phyloP scores from a whole-genome alignment of 2,797 vertebrate genomes.

The Propithecus perrieri region DNA sequence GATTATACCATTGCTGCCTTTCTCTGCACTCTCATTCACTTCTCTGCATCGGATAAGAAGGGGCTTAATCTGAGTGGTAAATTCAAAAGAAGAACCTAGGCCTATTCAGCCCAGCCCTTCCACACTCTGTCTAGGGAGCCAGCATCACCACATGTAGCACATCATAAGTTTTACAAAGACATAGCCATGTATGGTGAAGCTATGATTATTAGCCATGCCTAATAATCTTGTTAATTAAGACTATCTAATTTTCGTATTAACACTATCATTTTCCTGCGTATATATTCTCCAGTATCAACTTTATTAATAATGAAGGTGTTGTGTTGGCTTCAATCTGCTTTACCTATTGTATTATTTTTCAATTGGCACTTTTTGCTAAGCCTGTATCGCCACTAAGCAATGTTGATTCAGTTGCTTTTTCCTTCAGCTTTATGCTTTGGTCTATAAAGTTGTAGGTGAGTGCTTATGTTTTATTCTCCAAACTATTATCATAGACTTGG shows the following conservation, averaged over 20 bases:
- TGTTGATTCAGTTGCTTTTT: background rate
- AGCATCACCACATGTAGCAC: background rate
- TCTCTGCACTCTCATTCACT: background rate
- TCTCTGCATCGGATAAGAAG: background rate
- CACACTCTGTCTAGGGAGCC: background rate
- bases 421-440: background rate
- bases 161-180: background rate
- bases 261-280: background rate
- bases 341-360: background rate
- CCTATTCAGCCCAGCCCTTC: background rate
- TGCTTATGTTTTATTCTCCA: background rate
- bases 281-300: background rate
- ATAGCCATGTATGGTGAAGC: background rate
- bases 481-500: background rate
- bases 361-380: background rate
- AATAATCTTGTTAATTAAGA: background rate
- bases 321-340: background rate
- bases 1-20: background rate
- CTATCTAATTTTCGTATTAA: background rate
- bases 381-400: background rate
- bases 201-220: background rate
- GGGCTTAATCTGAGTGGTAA: background rate
- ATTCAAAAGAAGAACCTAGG: background rate
- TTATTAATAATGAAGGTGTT: background rate
- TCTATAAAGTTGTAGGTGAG: background rate